Base-by-base conservation (phyloP, 2,888 invertebrate species). In the Heliconius cydno region DNA sequence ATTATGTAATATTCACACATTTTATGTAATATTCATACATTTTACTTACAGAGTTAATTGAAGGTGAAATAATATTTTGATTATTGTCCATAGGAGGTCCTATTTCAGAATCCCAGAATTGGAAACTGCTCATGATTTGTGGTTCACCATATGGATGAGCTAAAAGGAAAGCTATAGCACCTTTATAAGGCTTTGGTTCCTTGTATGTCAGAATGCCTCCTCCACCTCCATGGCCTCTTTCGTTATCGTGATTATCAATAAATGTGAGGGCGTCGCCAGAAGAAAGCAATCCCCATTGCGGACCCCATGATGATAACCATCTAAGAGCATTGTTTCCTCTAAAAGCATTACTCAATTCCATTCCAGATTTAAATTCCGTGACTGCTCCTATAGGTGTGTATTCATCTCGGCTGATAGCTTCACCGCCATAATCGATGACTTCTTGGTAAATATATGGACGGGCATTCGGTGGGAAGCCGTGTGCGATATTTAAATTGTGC, bases 121-220 rank as follows among this genome's bases (percentile, higher is more conserved):
- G 93, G 86, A 96, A 99, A 83, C 98, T 98, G 87, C 98, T 98
- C 97, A 99, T 98, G 38, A 98, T 94, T 73, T 97, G 96, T 0
- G 98, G 96, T 80, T 96, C 96, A 1, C 97, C 98, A 84, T 98
- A 98, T 0, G 97, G 97, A 94, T 97, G 97, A 0, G 98, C 98
- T 84, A 99, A 89, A 94, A 97, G 97, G 90, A 98, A 98, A 0
- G 98, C 98, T 2, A 96, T 96, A 0, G 98, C 98, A 95, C 96
- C 95, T 84, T 96, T 97, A 89, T 98, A 98, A n/a, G 95, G 93
- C 81, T 95, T 96, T 0, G 96, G 81, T 0, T 95, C 89, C 86
- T 97, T 97, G 89, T 97, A 96, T 0, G 96, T 97, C 22, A 97
- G 91, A 25, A 96, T 92, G 25, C 90, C 92, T 5, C 95, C 95